A percentile compares a stretch with the other conserved stretches of the same genome.
Evolutionary conservation across 2,797 vertebrate genomes (phyloP).

Genomic region (Triplophysa bombifrons): DNA sequence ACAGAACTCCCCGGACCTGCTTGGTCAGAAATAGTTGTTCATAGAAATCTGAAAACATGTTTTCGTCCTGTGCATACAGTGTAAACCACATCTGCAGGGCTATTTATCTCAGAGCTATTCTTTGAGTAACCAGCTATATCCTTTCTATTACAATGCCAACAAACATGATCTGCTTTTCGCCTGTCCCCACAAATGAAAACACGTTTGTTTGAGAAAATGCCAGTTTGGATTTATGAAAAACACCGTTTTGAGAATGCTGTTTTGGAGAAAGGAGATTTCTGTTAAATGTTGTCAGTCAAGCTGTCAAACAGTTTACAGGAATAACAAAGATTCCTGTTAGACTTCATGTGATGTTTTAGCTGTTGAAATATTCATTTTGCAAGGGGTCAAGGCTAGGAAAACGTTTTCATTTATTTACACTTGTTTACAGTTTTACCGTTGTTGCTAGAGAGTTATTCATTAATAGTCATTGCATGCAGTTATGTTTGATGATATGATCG

Average conservation of each 20-base stretch:
- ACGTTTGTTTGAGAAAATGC: constrained; percentile 70
- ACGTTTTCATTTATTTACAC: constrained; percentile 6
- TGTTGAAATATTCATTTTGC: constrained; percentile 39
- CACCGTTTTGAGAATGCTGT: constrained; percentile 57
- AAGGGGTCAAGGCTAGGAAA: constrained; percentile 24
- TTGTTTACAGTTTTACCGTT: background rate
- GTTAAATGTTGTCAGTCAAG: constrained; percentile 32
- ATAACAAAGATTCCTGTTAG: constrained; percentile 24
- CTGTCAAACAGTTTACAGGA: constrained; percentile 1
- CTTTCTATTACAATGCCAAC: constrained; percentile 66
- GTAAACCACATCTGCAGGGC: constrained; percentile 74
- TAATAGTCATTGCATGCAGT: background rate
- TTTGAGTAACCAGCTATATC: constrained; percentile 60
- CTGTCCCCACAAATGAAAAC: constrained; percentile 70
- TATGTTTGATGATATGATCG: background rate
- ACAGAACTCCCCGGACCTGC: constrained; percentile 64
- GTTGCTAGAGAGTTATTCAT: background rate
- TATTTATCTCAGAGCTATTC: constrained; percentile 78
- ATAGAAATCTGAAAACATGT: constrained; percentile 87
- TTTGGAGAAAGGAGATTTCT: constrained; percentile 24
- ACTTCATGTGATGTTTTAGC: constrained; percentile 26
- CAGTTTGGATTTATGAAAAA: constrained; percentile 68
- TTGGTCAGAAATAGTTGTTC: constrained; percentile 84
- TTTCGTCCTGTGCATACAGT: constrained; percentile 82
- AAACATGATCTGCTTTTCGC: constrained; percentile 72